Percentiles rank a stretch among this genome's conserved stretches.
phyloP scores from a whole-genome alignment of 92 coral and sea anemone species.

The Blastomussa wellsi region DNA sequence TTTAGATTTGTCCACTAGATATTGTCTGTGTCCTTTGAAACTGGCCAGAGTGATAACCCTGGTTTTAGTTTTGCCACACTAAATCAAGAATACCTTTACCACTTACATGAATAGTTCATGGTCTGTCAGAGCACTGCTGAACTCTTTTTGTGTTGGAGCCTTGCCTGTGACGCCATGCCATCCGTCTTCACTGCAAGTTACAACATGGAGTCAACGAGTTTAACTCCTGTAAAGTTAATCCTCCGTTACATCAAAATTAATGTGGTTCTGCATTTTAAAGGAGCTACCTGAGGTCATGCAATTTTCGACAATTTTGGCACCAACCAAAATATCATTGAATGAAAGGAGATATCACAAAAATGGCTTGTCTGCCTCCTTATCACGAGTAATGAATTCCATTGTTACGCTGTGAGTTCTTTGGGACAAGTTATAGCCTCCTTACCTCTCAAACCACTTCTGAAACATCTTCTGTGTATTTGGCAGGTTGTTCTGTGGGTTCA shows the following conservation, averaged over 20 bases:
- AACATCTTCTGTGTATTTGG: constrained; percentile 88
- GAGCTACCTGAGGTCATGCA: no score
- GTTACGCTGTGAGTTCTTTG: not conserved
- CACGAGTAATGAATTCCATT: no score
- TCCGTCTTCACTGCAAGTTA: constrained; percentile 68
- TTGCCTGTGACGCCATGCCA: constrained; percentile 87
- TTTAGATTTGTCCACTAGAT: no score
- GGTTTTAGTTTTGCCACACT: no score
- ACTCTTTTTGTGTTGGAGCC: constrained; percentile 79
- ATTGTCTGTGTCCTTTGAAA: no score
- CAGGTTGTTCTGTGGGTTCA: constrained; percentile 88
- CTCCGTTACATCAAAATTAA: not conserved
- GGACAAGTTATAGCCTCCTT: not conserved
- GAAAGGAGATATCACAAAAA: no score
- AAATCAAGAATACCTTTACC: no score
- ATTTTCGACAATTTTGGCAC: no score
- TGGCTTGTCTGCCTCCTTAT: no score
- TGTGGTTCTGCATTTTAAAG: no score
- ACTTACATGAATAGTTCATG: constrained; percentile 92
- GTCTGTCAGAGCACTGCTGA: constrained; percentile 82
- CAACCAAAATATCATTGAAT: no score
- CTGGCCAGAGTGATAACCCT: no score
- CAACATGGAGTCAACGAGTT: not conserved
- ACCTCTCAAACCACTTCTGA: constrained; percentile 95
- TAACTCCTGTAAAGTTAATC: not conserved